Conservation (phyloP, 2,113 vertebrate genomes). For the Daboia siamensis region DNA sequence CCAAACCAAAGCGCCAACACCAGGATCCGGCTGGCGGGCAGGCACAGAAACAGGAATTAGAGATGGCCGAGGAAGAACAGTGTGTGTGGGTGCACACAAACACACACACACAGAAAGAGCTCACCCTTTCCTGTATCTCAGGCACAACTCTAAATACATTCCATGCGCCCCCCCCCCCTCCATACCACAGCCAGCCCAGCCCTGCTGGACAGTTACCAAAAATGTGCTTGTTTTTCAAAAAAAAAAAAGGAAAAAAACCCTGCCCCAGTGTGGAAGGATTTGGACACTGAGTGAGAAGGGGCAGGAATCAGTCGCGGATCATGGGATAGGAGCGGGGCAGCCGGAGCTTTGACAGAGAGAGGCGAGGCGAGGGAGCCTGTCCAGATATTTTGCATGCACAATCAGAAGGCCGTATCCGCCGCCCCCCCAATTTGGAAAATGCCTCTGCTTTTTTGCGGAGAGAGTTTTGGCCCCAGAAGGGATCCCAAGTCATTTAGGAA, state of each 20-base stretch:
- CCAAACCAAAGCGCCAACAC: too few species aligned
- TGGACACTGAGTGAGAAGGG: slow-evolving; percentile 1
- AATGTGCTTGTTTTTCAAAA: not conserved
- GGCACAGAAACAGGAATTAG: not conserved
- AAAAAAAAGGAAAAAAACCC: not conserved
- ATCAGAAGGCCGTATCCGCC: not conserved
- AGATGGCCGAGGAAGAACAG: not conserved
- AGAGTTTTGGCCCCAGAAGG: not conserved
- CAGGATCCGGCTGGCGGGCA: not conserved
- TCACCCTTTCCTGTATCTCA: not conserved
- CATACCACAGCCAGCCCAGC: too few species aligned
- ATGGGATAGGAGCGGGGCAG: not conserved
- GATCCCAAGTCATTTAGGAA: too few species aligned
- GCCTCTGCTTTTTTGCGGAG: not conserved
- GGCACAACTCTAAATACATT: not conserved
- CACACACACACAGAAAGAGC: not conserved
- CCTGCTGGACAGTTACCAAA: not conserved
- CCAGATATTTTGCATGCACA: not conserved
- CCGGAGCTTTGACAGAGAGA: not conserved
- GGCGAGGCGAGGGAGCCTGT: not conserved
- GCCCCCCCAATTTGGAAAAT: not conserved
- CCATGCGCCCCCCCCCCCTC: not conserved
- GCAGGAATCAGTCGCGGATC: not conserved
- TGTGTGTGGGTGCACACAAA: not conserved
- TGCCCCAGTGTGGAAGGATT: not conserved